Percentiles rank a stretch among this genome's conserved stretches.
These are phyloP conservation scores for Desoria tigrina DNA, from an alignment of 2,888 invertebrate species.

Conservation along the genomic window DNA sequence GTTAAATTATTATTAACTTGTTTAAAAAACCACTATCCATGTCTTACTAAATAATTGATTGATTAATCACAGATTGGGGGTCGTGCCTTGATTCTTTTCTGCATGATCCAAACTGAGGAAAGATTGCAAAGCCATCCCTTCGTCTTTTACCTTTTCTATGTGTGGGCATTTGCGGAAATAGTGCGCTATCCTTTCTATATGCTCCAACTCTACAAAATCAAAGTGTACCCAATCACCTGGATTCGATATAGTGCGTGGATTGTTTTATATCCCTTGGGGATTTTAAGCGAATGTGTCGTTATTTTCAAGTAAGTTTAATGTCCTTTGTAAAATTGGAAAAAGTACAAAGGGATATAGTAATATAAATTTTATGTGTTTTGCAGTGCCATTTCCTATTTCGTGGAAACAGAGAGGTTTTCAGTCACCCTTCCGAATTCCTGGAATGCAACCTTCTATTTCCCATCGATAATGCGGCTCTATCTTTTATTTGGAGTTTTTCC, in stretches of 20 bases:
- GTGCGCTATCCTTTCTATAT: slow-evolving; percentile 90
- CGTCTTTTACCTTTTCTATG: slow-evolving; percentile 80
- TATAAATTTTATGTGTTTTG: slow-evolving; percentile 31
- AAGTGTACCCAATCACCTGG: slow-evolving; percentile 80
- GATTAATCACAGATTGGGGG: slow-evolving; percentile 27
- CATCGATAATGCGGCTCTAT: slow-evolving; percentile 75
- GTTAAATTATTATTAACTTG: slow-evolving; percentile 11
- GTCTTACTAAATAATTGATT: too few relatives aligned
- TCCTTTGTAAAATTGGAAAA: not conserved
- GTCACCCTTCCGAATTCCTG: slow-evolving; percentile 76
- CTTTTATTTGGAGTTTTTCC: slow-evolving; percentile 74
- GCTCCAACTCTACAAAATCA: slow-evolving; percentile 72
- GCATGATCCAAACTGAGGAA: slow-evolving; percentile 79
- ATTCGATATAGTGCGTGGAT: slow-evolving; percentile 84
- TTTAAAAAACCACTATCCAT: too few relatives aligned
- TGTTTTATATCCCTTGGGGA: slow-evolving; percentile 85
- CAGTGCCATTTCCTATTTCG: slow-evolving; percentile 83
- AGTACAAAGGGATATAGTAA: not conserved
- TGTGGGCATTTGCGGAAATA: slow-evolving; percentile 81
- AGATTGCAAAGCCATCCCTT: slow-evolving; percentile 84
- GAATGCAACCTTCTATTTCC: slow-evolving; percentile 86
- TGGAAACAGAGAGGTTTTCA: slow-evolving; percentile 76
- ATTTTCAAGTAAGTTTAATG: slow-evolving; percentile 61
- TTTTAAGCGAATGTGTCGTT: slow-evolving; percentile 81
- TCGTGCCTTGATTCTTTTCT: slow-evolving; percentile 69